phyloP scores from a whole-genome alignment of 2,113 vertebrate genomes.

The Dipodomys merriami region DNA sequence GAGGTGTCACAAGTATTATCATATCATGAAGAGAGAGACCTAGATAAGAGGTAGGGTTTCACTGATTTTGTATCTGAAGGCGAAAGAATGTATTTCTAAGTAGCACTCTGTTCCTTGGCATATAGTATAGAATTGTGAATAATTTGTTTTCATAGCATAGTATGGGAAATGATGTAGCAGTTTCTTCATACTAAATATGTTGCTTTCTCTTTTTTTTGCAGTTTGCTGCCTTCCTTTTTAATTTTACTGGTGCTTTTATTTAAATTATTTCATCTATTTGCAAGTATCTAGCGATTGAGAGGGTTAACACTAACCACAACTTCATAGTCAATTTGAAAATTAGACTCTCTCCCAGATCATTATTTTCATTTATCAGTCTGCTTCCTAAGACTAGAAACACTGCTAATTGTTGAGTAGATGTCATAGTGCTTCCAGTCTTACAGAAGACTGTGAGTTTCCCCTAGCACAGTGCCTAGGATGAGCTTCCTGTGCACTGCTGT shows the following conservation, averaged over 20 bases:
- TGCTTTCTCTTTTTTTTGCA: conserved; percentile 79
- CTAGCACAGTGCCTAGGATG: neutral
- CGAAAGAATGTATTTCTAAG: conserved; percentile 79
- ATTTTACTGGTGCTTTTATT: conserved; percentile 20
- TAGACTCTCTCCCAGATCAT: conserved; percentile 15
- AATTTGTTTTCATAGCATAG: conserved; percentile 77
- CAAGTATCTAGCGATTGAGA: neutral
- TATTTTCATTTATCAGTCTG: conserved; percentile 36
- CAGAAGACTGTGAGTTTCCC: neutral
- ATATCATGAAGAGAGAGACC: neutral
- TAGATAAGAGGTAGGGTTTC: conserved; percentile 26
- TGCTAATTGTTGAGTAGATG: conserved; percentile 44
- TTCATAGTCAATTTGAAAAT: conserved; percentile 48
- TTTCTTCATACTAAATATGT: conserved; percentile 78
- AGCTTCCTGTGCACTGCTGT: conserved; percentile 8
- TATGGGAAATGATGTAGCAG: conserved; percentile 78
- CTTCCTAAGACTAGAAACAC: conserved; percentile 22
- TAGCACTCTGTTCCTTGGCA: conserved; percentile 77
- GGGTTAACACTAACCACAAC: neutral
- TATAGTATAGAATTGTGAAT: conserved; percentile 72
- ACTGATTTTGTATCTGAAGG: conserved; percentile 20
- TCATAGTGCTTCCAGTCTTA: conserved; percentile 27
- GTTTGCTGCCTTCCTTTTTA: conserved; percentile 64
- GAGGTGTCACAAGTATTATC: neutral
- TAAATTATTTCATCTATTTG: conserved; percentile 16